These are phyloP conservation scores for Clinocottus analis DNA, from an alignment of 2,113 vertebrate genomes.

Conservation along the genomic window DNA sequence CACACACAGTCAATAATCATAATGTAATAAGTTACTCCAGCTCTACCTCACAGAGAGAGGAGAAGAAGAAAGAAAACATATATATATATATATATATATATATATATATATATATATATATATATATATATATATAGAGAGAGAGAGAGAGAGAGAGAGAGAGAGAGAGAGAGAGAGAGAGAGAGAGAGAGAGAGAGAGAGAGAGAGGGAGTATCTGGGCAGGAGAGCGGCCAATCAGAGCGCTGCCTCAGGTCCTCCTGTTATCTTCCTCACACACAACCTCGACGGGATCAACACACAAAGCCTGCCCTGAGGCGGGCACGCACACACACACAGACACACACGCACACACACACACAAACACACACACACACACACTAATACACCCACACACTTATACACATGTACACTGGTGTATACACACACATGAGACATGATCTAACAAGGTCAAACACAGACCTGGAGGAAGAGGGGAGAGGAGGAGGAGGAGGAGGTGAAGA, in stretches of 20 bases:
- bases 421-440: slow-evolving; percentile 54
- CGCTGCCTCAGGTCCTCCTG: slow-evolving; percentile 61
- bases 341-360: slow-evolving; percentile 37
- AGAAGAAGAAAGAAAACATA: too few species aligned
- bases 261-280: slow-evolving; percentile 71
- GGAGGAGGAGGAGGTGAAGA: too few species aligned
- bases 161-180: slow-evolving; percentile 17
- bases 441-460: slow-evolving; percentile 63
- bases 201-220: slow-evolving; percentile 47
- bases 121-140: background rate
- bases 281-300: slow-evolving; percentile 60
- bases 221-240: slow-evolving; percentile 74
- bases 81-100: too few species aligned
- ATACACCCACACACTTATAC: slow-evolving; percentile 16
- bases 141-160: background rate
- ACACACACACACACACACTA: background rate
- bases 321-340: slow-evolving; percentile 50
- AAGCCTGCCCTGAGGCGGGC: slow-evolving; percentile 40
- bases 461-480: background rate
- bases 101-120: too few species aligned
- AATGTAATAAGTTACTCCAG: too few species aligned
- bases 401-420: background rate
- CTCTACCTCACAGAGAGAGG: too few species aligned
- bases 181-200: background rate
- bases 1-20: too few species aligned